These are phyloP conservation scores for Scaptodrosophila latifasciaeformis DNA, from an alignment of 2,888 invertebrate genomes.

Conservation along the genomic window DNA sequence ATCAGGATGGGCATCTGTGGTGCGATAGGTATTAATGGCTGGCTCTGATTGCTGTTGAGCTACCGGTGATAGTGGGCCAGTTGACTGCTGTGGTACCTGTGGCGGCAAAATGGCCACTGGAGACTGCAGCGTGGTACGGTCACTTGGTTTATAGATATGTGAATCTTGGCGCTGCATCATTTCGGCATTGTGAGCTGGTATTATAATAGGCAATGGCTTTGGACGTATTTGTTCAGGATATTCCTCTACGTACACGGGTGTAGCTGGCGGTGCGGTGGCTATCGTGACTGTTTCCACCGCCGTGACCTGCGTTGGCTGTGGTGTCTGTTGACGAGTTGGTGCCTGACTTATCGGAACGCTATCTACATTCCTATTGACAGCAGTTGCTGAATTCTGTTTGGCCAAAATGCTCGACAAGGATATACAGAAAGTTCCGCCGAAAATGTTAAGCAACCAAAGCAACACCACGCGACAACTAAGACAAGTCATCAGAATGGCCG, in stretches of 20 bases:
- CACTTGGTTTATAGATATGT: conserved; percentile 30
- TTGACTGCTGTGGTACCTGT: conserved; percentile 25
- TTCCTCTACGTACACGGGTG: conserved; percentile 12
- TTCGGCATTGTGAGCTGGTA: conserved; percentile 42
- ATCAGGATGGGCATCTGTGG: conserved; percentile 68
- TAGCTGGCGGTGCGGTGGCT: conserved; percentile 17
- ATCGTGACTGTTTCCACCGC: conserved; percentile 13
- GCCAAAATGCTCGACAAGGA: conserved; percentile 60
- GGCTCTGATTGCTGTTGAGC: conserved; percentile 20
- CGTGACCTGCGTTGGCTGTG: conserved; percentile 17
- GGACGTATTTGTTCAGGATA: conserved; percentile 49
- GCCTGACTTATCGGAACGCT: conserved; percentile 9
- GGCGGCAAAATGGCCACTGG: conserved; percentile 48
- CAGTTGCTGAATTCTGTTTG: conserved; percentile 39
- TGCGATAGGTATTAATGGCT: conserved; percentile 62
- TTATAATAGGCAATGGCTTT: conserved; percentile 47
- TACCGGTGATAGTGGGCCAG: conserved; percentile 10
- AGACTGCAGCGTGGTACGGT: conserved; percentile 50
- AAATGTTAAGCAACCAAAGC: conserved; percentile 76
- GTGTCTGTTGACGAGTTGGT: conserved; percentile 23
- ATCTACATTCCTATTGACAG: conserved; percentile 1
- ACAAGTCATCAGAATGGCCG: conserved; percentile 76
- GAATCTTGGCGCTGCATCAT: conserved; percentile 45
- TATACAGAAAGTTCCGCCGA: conserved; percentile 69
- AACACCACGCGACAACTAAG: conserved; percentile 76